Percentiles rank a stretch among this genome's conserved stretches.
Evolutionary conservation across 2,113 vertebrate genomes (phyloP).

Genomic region (Microtus pennsylvanicus): DNA sequence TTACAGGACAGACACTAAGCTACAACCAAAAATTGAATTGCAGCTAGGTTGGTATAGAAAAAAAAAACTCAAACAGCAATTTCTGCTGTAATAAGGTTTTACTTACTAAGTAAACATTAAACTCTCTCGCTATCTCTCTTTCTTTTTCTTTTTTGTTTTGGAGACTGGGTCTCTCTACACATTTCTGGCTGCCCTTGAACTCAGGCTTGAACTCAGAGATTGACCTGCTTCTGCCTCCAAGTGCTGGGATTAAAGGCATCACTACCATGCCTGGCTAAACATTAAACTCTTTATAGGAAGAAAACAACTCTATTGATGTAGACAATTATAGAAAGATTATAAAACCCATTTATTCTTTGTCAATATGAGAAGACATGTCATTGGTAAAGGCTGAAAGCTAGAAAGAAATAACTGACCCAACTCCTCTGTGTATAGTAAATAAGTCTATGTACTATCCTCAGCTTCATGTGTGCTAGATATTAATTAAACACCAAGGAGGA

Average conservation of each 20-base stretch:
- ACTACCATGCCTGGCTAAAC: background rate
- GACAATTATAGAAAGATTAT: constrained; percentile 23
- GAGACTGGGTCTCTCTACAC: background rate
- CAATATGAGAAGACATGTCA: constrained; percentile 8
- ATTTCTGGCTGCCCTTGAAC: background rate
- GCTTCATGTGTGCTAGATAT: constrained; percentile 56
- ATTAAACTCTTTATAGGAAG: constrained; percentile 2
- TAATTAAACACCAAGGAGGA: constrained; percentile 70
- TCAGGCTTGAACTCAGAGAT: background rate
- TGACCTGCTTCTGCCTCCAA: background rate
- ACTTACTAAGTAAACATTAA: background rate
- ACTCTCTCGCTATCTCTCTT: background rate
- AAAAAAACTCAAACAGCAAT: background rate
- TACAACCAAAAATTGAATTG: constrained; percentile 29
- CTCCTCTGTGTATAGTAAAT: constrained; percentile 33
- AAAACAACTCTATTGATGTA: constrained; percentile 18
- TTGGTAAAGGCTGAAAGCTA: constrained; percentile 44
- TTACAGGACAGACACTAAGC: background rate
- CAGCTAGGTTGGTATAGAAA: background rate
- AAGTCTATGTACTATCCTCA: constrained; percentile 34
- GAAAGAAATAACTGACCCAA: constrained; percentile 32
- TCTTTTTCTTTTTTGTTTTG: background rate
- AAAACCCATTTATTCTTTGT: constrained; percentile 8
- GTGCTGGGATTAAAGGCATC: background rate
- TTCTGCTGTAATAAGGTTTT: constrained; percentile 53